These are phyloP conservation scores for Eumacrocentrus americanus DNA, from an alignment of 2,888 invertebrate species.

Conservation along the genomic window DNA sequence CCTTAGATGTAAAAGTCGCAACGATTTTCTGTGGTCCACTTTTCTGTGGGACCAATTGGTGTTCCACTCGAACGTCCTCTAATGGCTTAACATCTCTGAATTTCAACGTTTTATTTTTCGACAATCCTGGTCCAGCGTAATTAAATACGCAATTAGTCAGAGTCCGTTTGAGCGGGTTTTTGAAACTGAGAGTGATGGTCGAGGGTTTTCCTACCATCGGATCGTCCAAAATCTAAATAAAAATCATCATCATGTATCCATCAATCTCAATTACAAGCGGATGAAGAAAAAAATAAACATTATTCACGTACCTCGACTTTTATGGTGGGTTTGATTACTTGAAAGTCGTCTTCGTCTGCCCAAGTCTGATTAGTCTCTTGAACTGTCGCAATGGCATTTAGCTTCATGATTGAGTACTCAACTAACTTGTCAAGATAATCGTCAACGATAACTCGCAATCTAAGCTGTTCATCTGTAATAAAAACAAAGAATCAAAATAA, in stretches of 20 bases:
- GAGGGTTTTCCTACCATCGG: constrained; percentile 66
- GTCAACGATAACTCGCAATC: constrained; percentile 67
- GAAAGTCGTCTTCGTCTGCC: constrained; percentile 84
- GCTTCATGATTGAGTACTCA: constrained; percentile 81
- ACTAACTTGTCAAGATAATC: constrained; percentile 81
- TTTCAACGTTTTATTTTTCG: constrained; percentile 66
- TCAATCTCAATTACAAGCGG: neutral
- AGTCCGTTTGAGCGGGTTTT: constrained; percentile 71
- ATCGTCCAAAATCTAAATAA: constrained; percentile 68
- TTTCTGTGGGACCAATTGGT: constrained; percentile 70
- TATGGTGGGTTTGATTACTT: constrained; percentile 76
- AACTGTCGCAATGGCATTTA: constrained; percentile 79
- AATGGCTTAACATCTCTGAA: constrained; percentile 67
- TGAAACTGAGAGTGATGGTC: constrained; percentile 68
- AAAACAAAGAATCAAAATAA: constrained; percentile 10
- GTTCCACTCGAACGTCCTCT: constrained; percentile 64
- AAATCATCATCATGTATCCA: constrained; percentile 15
- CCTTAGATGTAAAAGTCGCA: constrained; percentile 73
- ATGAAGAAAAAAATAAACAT: too few species aligned
- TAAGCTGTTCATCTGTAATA: constrained; percentile 65
- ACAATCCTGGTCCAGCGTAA: constrained; percentile 73
- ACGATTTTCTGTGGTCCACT: constrained; percentile 71
- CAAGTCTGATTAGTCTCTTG: constrained; percentile 82
- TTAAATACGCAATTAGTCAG: constrained; percentile 74
- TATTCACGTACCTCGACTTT: constrained; percentile 67